These are phyloP conservation scores for Micronycteris hirsuta DNA, from an alignment of 2,113 vertebrate species.

Conservation along the genomic window DNA sequence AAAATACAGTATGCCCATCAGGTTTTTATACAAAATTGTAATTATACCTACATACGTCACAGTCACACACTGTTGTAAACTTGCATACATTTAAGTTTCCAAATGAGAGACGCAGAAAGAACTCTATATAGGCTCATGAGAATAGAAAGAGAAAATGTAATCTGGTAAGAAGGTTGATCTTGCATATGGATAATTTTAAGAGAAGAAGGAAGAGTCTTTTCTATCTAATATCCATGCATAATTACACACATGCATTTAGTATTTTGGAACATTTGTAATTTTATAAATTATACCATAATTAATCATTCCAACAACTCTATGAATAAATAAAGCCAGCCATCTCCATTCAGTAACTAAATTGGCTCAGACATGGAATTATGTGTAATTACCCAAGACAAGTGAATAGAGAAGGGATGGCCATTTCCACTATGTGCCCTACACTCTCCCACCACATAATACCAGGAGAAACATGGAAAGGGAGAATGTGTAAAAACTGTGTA, in stretches of 20 bases:
- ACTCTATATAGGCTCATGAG: neutral
- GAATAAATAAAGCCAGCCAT: neutral
- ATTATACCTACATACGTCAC: neutral
- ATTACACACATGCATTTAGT: neutral
- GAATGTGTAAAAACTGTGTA: neutral
- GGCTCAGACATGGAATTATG: neutral
- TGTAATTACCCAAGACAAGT: neutral
- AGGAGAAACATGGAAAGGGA: neutral
- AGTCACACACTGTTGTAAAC: neutral
- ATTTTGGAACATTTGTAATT: neutral
- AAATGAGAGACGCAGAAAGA: neutral
- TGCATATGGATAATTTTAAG: neutral
- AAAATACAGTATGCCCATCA: neutral
- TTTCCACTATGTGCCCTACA: accelerated
- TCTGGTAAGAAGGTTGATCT: neutral
- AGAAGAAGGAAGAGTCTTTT: neutral
- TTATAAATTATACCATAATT: neutral
- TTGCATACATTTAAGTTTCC: neutral
- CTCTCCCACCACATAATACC: accelerated
- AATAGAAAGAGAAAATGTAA: neutral
- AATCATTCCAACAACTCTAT: neutral
- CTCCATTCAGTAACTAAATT: neutral
- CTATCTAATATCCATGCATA: too few relatives aligned
- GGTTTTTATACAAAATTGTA: neutral
- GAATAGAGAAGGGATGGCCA: too few relatives aligned